A percentile compares a stretch with the other conserved stretches of the same genome.
These are phyloP conservation scores for Otolemur garnettii DNA, from an alignment of 2,113 vertebrate genomes.

Conservation along the genomic window DNA sequence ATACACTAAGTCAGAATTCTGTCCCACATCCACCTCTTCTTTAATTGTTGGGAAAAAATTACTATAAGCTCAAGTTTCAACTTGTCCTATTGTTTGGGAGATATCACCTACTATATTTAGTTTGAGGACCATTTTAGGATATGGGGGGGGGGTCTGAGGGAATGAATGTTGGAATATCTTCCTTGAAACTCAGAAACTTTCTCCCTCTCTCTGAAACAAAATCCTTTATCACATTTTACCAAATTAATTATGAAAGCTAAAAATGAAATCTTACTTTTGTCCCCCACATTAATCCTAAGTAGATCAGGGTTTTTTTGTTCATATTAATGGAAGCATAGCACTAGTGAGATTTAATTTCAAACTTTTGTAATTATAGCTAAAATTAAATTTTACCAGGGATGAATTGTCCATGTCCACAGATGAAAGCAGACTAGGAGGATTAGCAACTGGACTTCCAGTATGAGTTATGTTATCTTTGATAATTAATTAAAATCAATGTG, in stretches of 20 bases:
- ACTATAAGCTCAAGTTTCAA: not conserved
- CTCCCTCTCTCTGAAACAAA: conserved; percentile 86
- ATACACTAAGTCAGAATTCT: not conserved
- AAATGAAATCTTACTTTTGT: conserved; percentile 91
- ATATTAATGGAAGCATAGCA: conserved; percentile 90
- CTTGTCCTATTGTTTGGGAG: conserved; percentile 58
- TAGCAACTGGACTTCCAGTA: conserved; percentile 86
- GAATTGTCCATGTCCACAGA: conserved; percentile 88
- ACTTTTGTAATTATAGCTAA: conserved; percentile 91
- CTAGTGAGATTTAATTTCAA: conserved; percentile 91
- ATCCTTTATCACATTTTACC: conserved; percentile 88
- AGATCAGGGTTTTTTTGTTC: conserved; percentile 88
- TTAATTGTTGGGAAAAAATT: not conserved
- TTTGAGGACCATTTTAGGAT: conserved; percentile 61
- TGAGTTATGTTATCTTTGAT: conserved; percentile 89
- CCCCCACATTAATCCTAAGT: conserved; percentile 89
- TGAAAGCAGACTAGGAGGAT: conserved; percentile 89
- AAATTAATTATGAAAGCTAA: conserved; percentile 91
- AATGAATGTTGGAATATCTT: conserved; percentile 26
- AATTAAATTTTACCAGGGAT: conserved; percentile 91
- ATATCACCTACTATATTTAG: conserved; percentile 15
- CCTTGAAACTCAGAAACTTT: conserved; percentile 64
- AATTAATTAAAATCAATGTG: conserved; percentile 90
- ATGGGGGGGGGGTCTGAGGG: conserved; percentile 71
- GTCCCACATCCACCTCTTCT: not conserved